Evolutionary conservation across 2,888 invertebrate genomes (phyloP).

Genomic region (Chalcosyrphus nemorum): DNA sequence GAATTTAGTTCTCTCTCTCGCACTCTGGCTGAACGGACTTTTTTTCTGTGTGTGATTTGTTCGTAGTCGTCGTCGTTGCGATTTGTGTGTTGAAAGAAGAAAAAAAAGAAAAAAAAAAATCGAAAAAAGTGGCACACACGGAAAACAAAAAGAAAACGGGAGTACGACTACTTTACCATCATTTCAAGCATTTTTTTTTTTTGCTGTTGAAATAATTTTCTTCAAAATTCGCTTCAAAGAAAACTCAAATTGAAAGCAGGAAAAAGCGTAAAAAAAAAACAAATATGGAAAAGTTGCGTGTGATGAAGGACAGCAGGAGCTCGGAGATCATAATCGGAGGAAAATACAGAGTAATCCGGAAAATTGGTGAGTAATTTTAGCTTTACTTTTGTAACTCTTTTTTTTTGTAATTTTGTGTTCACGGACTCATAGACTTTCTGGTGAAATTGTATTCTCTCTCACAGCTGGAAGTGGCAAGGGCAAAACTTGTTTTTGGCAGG

Average conservation of each 20-base stretch:
- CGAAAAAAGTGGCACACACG: slow-evolving; percentile 68
- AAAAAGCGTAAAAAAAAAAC: too few species aligned
- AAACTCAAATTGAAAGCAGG: too few species aligned
- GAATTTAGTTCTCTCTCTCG: slow-evolving; percentile 27
- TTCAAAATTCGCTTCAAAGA: slow-evolving; percentile 62
- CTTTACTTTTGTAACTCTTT: slow-evolving; percentile 1
- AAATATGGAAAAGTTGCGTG: slow-evolving; percentile 80
- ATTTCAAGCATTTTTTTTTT: slow-evolving; percentile 38
- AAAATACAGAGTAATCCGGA: slow-evolving; percentile 96
- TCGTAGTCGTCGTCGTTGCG: too few species aligned
- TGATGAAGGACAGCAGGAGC: slow-evolving; percentile 79
- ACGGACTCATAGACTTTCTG: slow-evolving; percentile 7
- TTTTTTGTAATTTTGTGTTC: slow-evolving; percentile 1
- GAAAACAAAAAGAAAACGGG: slow-evolving; percentile 71
- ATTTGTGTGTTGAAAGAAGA: slow-evolving; percentile 53
- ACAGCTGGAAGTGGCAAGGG: slow-evolving; percentile 39
- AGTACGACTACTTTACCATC: slow-evolving; percentile 20
- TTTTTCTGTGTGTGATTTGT: slow-evolving; percentile 57
- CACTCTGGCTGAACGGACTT: slow-evolving; percentile 14
- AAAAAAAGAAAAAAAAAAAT: slow-evolving; percentile 30
- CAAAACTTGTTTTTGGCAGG: slow-evolving; percentile 59
- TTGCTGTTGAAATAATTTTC: slow-evolving; percentile 45
- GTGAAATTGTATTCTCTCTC: slow-evolving; percentile 39
- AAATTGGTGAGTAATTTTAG: slow-evolving; percentile 87
- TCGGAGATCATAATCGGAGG: slow-evolving; percentile 93